Conservation (phyloP, 2,113 vertebrate genomes). For the Bos taurus region ARS-UCD2.0 NC_037336.1:23768501-23769000, state of each 20-base stretch:
- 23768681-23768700: background rate
- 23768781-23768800: background rate
- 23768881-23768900: background rate
- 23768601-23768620: background rate
- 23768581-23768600: background rate
- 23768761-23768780: background rate
- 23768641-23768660: background rate
- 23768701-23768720: background rate
- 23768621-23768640: background rate
- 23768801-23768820: background rate
- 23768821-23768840: background rate
- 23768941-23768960: background rate
- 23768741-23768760: background rate
- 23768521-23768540: background rate
- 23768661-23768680: background rate
- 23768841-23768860: background rate
- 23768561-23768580: background rate
- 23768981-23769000: background rate
- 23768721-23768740: background rate
- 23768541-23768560: background rate
- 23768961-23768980: rapidly evolving
- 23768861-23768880: background rate
- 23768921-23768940: background rate
- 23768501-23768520: background rate
- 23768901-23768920: background rate